A percentile compares a stretch with the other conserved stretches of the same genome.
Conservation (phyloP, 2,888 invertebrate genomes). For the Philonicus albiceps region DNA sequence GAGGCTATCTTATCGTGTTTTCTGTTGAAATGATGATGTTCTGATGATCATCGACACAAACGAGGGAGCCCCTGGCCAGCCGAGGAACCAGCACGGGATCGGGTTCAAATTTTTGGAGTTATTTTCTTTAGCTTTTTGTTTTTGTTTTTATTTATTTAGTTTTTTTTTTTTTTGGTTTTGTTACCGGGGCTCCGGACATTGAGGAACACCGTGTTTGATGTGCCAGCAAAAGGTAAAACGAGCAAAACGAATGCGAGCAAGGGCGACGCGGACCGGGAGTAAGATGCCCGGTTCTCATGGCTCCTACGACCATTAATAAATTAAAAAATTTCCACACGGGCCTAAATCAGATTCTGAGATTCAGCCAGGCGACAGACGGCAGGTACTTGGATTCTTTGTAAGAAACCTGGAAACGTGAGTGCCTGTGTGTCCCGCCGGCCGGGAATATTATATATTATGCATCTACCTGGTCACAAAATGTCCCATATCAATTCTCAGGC, state of each 20-base stretch:
- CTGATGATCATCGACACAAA: constrained; percentile 47
- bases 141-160: background rate
- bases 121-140: background rate
- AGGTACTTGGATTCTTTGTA: constrained; percentile 37
- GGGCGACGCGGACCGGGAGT: background rate
- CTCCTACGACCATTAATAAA: constrained; percentile 41
- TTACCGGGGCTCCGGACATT: background rate
- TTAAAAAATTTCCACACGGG: constrained; percentile 42
- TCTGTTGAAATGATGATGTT: constrained; percentile 48
- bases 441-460: constrained; percentile 35
- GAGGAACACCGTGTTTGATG: constrained; percentile 31
- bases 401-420: constrained; percentile 17
- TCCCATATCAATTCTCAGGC: constrained; percentile 48
- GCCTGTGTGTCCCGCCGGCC: constrained; percentile 19
- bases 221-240: constrained; percentile 1
- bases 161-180: constrained; percentile 15
- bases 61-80: constrained; percentile 10
- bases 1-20: constrained; percentile 44
- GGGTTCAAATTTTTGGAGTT: constrained; percentile 39
- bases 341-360: constrained; percentile 12
- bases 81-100: constrained; percentile 18
- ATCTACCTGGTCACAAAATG: constrained; percentile 43
- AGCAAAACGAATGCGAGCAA: background rate
- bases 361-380: constrained; percentile 31
- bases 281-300: constrained; percentile 40